Evolutionary conservation across 2,888 invertebrate genomes (phyloP).

Genomic region (Sisyra terminalis): DNA sequence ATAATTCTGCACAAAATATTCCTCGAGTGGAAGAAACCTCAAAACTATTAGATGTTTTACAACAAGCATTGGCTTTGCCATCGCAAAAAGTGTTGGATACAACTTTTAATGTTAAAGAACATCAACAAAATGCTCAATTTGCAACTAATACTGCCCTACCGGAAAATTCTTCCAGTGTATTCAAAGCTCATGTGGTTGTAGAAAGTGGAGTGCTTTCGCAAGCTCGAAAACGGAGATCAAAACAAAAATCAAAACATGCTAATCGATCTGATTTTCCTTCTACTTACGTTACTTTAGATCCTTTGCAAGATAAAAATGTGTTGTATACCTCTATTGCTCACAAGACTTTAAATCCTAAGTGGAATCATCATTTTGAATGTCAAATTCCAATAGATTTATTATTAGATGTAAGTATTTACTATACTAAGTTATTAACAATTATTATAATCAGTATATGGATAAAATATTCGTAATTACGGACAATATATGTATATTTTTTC

Average conservation of each 20-base stretch:
- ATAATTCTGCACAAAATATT: background rate
- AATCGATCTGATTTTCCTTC: constrained; percentile 31
- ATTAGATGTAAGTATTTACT: constrained; percentile 29
- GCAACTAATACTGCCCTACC: no score
- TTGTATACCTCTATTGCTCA: constrained; percentile 32
- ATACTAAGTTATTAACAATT: no score
- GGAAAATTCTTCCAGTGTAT: no score
- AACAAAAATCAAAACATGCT: constrained; percentile 18
- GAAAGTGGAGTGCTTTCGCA: constrained; percentile 39
- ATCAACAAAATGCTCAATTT: background rate
- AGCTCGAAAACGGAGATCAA: constrained; percentile 22
- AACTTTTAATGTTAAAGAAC: constrained; percentile 1
- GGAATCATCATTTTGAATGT: constrained; percentile 35
- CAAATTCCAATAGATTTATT: constrained; percentile 30
- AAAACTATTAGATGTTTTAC: constrained; percentile 24
- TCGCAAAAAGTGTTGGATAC: background rate
- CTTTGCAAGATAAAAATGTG: constrained; percentile 19
- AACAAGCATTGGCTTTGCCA: constrained; percentile 19
- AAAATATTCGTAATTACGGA: no score
- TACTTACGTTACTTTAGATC: constrained; percentile 43
- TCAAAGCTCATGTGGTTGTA: constrained; percentile 34
- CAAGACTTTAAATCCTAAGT: constrained; percentile 33
- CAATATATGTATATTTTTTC: no score
- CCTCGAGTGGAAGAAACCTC: constrained; percentile 17
- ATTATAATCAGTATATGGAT: no score